These are phyloP conservation scores for Leptinotarsa texana DNA, from an alignment of 1,140 invertebrate species.

Conservation along the genomic window DNA sequence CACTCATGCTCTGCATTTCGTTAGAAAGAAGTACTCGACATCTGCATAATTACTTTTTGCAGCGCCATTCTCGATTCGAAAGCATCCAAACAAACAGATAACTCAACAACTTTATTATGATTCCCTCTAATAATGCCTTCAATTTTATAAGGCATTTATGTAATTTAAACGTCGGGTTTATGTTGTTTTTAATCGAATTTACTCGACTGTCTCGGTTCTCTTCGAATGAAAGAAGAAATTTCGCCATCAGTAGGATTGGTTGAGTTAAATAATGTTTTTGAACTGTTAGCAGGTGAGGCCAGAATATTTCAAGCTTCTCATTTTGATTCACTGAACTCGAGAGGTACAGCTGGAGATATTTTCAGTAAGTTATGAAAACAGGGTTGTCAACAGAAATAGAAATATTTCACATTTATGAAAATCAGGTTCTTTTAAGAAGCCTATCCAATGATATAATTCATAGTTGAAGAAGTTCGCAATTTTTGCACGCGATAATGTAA, in stretches of 20 bases:
- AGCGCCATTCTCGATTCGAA: not conserved
- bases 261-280: not conserved
- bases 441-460: no score
- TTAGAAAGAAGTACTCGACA: not conserved
- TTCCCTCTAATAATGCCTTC: not conserved
- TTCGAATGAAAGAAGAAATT: not conserved
- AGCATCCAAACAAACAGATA: not conserved
- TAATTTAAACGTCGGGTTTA: not conserved
- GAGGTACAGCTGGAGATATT: no score
- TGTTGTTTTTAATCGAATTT: not conserved
- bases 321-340: no score
- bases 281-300: not conserved
- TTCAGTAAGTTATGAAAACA: no score
- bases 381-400: no score
- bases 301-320: not conserved
- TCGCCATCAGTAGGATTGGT: not conserved
- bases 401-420: no score
- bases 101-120: not conserved
- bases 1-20: not conserved
- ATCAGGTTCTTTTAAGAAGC: no score
- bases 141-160: not conserved
- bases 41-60: conserved; percentile 6
- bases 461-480: no score
- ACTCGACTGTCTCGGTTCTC: not conserved
- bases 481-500: no score